Conservation (phyloP, 2,888 invertebrate species). For the Steromphala cineraria region DNA sequence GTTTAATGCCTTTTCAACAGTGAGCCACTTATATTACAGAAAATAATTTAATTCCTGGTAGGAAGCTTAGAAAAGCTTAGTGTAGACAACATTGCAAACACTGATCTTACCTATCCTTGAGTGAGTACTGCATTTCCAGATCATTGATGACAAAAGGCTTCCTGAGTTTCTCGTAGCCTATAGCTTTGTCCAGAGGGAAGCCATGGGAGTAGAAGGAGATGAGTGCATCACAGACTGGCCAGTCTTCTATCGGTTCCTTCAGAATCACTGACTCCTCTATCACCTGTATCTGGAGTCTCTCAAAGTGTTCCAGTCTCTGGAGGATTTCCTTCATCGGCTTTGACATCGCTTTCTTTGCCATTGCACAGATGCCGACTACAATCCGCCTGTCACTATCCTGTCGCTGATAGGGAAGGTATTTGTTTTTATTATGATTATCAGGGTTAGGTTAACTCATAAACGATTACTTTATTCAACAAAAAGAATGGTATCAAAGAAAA, state of each 20-base stretch:
- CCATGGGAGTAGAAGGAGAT: conserved; percentile 99
- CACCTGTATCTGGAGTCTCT: conserved; percentile 86
- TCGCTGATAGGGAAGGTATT: background rate
- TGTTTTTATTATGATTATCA: background rate
- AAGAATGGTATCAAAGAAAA: too few relatives aligned
- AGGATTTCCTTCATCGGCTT: conserved; percentile 99
- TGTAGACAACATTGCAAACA: background rate
- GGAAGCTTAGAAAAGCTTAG: too few relatives aligned
- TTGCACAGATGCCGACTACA: conserved; percentile 98
- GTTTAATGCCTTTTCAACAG: too few relatives aligned
- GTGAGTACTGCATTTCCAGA: conserved; percentile 97
- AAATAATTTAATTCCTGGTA: too few relatives aligned
- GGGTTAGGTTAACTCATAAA: too few relatives aligned
- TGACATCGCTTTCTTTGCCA: conserved; percentile 99
- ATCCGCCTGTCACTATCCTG: conserved; percentile 74
- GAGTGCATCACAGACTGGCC: conserved; percentile 98
- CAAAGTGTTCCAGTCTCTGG: conserved; percentile 95
- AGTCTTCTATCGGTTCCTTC: conserved; percentile 96
- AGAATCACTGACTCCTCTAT: conserved; percentile 97
- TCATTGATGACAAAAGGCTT: conserved; percentile 98
- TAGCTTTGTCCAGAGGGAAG: conserved; percentile 98
- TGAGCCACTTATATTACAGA: too few relatives aligned
- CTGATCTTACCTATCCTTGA: conserved; percentile 82
- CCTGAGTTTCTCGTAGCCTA: conserved; percentile 93
- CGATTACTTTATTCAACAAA: too few relatives aligned